phyloP scores from a whole-genome alignment of 2,888 invertebrate species.

The Tigriopus californicus region DNA sequence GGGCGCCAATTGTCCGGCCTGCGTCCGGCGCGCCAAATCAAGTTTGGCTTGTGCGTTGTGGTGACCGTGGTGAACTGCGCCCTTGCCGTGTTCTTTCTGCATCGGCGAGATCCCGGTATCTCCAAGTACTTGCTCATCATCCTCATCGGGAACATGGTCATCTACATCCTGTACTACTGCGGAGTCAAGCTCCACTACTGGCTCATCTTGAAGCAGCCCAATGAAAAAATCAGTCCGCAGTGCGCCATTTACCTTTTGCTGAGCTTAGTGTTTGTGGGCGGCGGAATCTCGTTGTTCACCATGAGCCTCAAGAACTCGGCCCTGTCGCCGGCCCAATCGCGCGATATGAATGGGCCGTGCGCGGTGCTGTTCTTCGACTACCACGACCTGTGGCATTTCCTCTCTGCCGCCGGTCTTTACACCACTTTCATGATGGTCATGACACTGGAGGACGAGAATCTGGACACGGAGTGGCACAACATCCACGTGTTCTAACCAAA shows the following conservation, averaged over 20 bases:
- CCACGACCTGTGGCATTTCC: conserved; percentile 32
- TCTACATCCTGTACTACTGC: conserved; percentile 13
- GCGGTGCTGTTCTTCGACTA: conserved; percentile 28
- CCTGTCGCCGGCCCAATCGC: conserved; percentile 26
- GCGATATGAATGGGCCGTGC: conserved; percentile 26
- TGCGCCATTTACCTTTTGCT: conserved; percentile 18
- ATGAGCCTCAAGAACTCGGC: conserved; percentile 19
- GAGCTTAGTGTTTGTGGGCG: conserved; percentile 16
- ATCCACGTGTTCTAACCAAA: conserved; percentile 14
- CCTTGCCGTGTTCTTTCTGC: neutral
- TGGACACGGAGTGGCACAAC: neutral
- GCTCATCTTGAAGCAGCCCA: neutral
- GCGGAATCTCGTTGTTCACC: conserved; percentile 17
- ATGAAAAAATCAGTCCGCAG: conserved; percentile 14
- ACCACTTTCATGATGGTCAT: conserved; percentile 27
- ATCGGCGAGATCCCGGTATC: neutral
- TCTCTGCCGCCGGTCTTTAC: conserved; percentile 29
- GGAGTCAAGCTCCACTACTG: conserved; percentile 6
- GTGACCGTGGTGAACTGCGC: neutral
- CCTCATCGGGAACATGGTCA: conserved; percentile 8
- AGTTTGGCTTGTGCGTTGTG: neutral
- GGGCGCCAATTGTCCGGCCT: neutral
- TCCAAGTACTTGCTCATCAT: conserved; percentile 11
- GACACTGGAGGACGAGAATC: conserved; percentile 14
- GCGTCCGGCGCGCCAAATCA: neutral